Evolutionary conservation across 2,797 vertebrate species (phyloP).

Genomic region (Poecile montanus): DNA sequence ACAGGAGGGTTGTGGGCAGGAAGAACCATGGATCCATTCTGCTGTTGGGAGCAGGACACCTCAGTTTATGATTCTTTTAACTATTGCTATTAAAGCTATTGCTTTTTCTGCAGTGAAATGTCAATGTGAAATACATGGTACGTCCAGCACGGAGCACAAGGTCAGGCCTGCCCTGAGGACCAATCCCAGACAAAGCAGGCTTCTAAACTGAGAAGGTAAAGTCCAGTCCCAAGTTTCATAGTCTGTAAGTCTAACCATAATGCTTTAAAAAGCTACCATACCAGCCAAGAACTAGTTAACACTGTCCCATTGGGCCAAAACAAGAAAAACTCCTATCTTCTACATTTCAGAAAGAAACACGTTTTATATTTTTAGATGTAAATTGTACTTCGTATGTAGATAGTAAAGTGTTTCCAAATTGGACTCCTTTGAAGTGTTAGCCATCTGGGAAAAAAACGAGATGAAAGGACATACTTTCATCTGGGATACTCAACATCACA

Average conservation of each 20-base stretch:
- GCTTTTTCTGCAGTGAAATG: neutral
- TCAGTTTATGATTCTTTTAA: neutral
- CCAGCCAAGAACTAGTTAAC: neutral
- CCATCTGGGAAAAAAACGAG: neutral
- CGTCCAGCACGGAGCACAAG: neutral
- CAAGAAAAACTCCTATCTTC: neutral
- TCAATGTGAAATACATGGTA: neutral
- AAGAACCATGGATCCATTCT: neutral
- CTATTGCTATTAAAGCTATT: no score
- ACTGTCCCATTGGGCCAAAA: neutral
- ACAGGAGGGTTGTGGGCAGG: no score
- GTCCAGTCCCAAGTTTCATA: neutral
- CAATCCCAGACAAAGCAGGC: neutral
- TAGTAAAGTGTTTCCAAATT: neutral
- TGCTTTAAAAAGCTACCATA: neutral
- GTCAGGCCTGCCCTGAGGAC: neutral
- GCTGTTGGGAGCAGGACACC: neutral
- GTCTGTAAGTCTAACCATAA: neutral
- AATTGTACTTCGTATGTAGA: neutral
- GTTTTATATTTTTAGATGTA: neutral
- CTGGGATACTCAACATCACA: neutral
- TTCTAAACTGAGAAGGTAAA: fast-evolving
- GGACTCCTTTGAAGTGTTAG: neutral
- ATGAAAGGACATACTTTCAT: neutral
- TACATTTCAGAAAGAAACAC: neutral